Evolutionary conservation across 2,797 vertebrate species (phyloP).

Genomic region (Taenioides sp.): DNA sequence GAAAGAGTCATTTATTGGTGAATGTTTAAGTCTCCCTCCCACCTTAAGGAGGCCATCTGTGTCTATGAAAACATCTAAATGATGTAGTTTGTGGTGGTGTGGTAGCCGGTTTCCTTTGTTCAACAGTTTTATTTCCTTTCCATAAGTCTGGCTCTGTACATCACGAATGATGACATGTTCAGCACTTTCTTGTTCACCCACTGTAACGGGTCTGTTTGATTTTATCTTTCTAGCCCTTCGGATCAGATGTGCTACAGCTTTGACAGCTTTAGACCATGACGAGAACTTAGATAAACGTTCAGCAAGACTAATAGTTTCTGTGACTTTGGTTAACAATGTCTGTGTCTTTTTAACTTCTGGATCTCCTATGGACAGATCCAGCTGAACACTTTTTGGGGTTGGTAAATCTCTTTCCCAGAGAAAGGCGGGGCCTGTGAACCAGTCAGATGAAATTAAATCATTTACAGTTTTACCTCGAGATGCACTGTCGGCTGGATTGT

Average conservation of each 20-base stretch:
- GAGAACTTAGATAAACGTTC: background rate
- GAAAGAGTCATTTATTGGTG: no score
- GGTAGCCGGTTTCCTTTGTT: conserved; percentile 18
- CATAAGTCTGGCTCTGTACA: conserved; percentile 17
- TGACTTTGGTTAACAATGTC: background rate
- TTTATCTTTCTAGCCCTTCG: conserved; percentile 1
- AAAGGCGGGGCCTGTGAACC: background rate
- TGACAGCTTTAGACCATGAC: conserved; percentile 4
- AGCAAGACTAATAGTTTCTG: background rate
- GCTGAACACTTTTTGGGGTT: background rate
- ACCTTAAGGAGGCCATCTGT: no score
- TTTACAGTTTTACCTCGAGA: background rate
- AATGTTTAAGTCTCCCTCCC: no score
- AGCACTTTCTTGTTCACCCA: conserved; percentile 14
- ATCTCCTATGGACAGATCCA: background rate
- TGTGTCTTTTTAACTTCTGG: background rate
- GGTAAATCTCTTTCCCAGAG: conserved; percentile 3
- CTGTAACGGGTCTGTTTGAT: no score
- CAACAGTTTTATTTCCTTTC: conserved; percentile 16
- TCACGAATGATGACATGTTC: conserved; percentile 21
- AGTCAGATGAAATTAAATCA: background rate
- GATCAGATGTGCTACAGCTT: conserved; percentile 5
- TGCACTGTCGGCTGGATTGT: conserved; percentile 6
- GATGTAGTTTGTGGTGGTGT: background rate
- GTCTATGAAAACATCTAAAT: no score